phyloP scores from a whole-genome alignment of 1,140 invertebrate species.

The Portunus trituberculatus region DNA sequence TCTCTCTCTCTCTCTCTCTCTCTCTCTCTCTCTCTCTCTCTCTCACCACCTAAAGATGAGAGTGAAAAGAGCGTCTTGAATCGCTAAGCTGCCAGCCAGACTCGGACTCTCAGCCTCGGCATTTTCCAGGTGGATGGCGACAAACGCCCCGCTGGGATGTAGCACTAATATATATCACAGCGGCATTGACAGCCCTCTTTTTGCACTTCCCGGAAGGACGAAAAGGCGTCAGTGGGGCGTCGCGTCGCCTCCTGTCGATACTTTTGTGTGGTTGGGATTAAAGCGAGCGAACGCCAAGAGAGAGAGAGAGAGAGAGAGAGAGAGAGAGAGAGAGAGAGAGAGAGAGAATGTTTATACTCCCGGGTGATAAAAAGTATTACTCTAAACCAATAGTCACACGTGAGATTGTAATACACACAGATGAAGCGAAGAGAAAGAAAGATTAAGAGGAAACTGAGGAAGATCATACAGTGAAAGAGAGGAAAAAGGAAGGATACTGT shows the following conservation, averaged over 20 bases:
- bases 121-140: background rate
- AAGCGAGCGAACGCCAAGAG: background rate
- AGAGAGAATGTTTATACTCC: background rate
- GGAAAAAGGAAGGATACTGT: background rate
- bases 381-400: no score
- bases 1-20: no score
- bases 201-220: background rate
- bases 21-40: no score
- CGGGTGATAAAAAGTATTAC: no score
- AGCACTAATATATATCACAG: background rate
- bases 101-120: background rate
- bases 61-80: background rate
- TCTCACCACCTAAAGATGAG: no score
- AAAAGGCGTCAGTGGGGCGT: no score
- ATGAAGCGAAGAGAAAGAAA: background rate
- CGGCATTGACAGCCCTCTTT: background rate
- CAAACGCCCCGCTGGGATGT: background rate
- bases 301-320: no score
- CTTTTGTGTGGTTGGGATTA: background rate
- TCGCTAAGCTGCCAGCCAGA: background rate
- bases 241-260: background rate
- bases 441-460: background rate
- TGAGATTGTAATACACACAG: no score
- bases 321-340: conserved; percentile 18
- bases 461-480: background rate